Conservation (phyloP, 2,113 vertebrate species). For the Piaya cayana region DNA sequence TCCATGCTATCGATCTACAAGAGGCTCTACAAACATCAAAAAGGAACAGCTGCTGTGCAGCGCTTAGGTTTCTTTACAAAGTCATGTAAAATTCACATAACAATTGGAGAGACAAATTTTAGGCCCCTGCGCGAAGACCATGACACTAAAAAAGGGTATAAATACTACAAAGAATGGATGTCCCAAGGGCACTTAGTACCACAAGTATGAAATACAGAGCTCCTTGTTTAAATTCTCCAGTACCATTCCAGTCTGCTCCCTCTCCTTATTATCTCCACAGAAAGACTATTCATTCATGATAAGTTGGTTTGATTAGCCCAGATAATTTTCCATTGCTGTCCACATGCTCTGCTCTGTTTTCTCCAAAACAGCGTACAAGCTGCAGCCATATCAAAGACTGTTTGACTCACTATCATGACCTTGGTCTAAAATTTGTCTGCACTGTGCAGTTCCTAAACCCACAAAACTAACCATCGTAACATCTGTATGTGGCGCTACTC, state of each 20-base stretch:
- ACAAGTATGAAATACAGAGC: not conserved
- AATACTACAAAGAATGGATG: not conserved
- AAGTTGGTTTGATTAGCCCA: not conserved
- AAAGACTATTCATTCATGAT: constrained; percentile 50
- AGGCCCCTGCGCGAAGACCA: not conserved
- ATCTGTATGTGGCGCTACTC: not conserved
- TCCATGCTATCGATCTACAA: not conserved
- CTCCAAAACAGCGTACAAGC: constrained; percentile 38
- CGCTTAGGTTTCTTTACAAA: not conserved
- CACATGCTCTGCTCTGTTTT: constrained; percentile 1
- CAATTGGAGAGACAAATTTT: not conserved
- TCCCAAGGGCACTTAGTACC: not conserved
- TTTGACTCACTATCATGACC: not conserved
- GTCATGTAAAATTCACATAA: not conserved
- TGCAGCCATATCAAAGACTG: not conserved
- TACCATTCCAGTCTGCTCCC: constrained; percentile 9
- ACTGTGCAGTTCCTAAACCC: not conserved
- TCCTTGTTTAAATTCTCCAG: constrained; percentile 24
- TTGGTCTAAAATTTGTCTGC: not conserved
- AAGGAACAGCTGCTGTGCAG: fast-evolving
- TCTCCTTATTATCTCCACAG: constrained; percentile 25
- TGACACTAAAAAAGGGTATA: not conserved
- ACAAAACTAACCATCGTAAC: not conserved
- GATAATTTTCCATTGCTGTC: not conserved
- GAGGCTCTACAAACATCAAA: not conserved